phyloP scores from a whole-genome alignment of 2,888 invertebrate species.

The Falcaria lacertinaria region DNA sequence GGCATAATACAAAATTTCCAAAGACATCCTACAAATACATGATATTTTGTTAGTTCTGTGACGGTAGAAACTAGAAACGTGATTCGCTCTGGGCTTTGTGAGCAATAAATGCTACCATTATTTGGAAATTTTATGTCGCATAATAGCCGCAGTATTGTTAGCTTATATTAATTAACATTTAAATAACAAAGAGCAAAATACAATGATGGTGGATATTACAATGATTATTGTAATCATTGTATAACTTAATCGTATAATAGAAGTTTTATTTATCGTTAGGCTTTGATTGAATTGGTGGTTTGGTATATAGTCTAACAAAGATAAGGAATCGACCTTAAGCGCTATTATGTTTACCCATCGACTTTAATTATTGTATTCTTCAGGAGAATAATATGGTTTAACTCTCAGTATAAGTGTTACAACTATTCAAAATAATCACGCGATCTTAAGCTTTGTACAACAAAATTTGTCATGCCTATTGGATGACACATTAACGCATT shows the following conservation, averaged over 20 bases:
- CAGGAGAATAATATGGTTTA: too few relatives aligned
- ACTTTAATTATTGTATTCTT: too few relatives aligned
- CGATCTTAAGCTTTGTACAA: too few relatives aligned
- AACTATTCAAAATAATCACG: too few relatives aligned
- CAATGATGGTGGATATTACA: slow-evolving; percentile 15
- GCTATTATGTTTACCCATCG: too few relatives aligned
- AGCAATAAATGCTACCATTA: slow-evolving; percentile 6
- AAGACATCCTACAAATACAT: slow-evolving; percentile 29
- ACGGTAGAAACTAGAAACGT: slow-evolving; percentile 12
- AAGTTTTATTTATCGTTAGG: slow-evolving; percentile 1
- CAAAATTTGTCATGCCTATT: too few relatives aligned
- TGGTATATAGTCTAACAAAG: neutral
- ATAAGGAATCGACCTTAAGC: neutral
- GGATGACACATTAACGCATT: too few relatives aligned
- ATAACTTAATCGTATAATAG: slow-evolving; percentile 7
- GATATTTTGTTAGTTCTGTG: slow-evolving; percentile 27
- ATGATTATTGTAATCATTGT: slow-evolving; percentile 14
- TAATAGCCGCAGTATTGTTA: slow-evolving; percentile 7
- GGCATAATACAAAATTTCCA: slow-evolving; percentile 36
- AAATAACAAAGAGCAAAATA: slow-evolving; percentile 8
- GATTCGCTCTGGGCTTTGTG: slow-evolving; percentile 14
- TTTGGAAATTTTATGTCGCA: slow-evolving; percentile 9
- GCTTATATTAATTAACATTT: slow-evolving; percentile 15
- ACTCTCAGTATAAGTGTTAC: too few relatives aligned
- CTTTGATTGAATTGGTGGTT: neutral